These are phyloP conservation scores for Pungitius pungitius DNA, from an alignment of 2,113 vertebrate species.

Conservation along the genomic window DNA sequence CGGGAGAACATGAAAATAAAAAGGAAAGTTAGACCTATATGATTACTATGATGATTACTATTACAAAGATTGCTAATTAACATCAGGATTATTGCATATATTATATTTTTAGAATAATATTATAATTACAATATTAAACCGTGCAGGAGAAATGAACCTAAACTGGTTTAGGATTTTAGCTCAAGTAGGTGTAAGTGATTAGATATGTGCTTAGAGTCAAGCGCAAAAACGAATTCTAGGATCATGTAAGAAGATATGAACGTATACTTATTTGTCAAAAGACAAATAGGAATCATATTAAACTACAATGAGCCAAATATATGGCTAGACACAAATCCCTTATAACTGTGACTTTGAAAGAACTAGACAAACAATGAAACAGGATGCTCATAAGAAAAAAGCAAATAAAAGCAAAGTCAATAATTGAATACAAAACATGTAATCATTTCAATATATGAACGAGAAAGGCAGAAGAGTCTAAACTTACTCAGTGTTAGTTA, in stretches of 20 bases:
- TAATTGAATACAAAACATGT: not conserved
- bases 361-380: not conserved
- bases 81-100: not conserved
- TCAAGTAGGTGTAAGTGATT: not conserved
- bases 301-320: not conserved
- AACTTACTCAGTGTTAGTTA: not conserved
- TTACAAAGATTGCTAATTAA: not conserved
- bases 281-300: not conserved
- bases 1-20: rapidly evolving
- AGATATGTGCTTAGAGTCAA: not conserved
- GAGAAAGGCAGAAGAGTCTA: not conserved
- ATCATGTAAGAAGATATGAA: not conserved
- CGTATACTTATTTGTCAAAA: not conserved
- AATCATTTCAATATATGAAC: not conserved
- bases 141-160: no score
- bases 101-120: not conserved
- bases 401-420: not conserved
- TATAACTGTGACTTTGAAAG: not conserved
- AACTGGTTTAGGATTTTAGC: not conserved
- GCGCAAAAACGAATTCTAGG: no score
- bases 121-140: not conserved
- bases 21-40: not conserved
- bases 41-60: not conserved
- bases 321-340: not conserved
- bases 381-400: not conserved